Evolutionary conservation across 1,140 invertebrate species (phyloP).

Genomic region (Lucilia cuprina): DNA sequence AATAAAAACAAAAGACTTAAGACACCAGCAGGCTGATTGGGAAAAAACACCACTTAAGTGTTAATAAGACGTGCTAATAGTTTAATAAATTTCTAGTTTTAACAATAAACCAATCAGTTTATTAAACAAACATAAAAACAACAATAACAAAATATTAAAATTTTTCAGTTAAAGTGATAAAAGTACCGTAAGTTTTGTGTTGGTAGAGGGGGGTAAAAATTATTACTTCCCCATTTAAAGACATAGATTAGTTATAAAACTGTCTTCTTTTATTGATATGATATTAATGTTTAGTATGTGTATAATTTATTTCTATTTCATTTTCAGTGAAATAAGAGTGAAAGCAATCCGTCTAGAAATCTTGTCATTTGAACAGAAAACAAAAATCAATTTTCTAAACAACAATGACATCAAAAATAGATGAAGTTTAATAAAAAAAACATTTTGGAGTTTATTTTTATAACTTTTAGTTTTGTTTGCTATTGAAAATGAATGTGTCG

Average conservation of each 20-base stretch:
- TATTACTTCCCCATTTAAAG: background rate
- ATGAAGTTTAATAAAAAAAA: too few species aligned
- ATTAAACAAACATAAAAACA: background rate
- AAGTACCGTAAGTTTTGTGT: background rate
- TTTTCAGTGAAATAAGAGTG: background rate
- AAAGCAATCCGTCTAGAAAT: constrained; percentile 21
- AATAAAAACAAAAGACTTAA: constrained; percentile 5
- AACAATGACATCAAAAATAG: background rate
- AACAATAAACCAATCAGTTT: background rate
- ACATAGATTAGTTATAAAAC: background rate
- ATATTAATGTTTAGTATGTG: background rate
- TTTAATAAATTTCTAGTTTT: too few species aligned
- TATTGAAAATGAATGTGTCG: background rate
- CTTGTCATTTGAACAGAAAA: background rate
- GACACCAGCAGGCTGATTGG: background rate
- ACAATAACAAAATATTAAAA: background rate
- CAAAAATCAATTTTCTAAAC: background rate
- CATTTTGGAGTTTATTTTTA: background rate
- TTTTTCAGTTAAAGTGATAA: background rate
- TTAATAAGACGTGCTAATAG: background rate
- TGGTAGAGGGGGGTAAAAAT: background rate
- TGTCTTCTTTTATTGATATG: background rate
- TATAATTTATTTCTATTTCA: too few species aligned
- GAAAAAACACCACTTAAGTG: background rate
- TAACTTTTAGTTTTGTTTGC: background rate